phyloP scores from a whole-genome alignment of 1,140 invertebrate genomes.

The Macrostomum lignano region DNA sequence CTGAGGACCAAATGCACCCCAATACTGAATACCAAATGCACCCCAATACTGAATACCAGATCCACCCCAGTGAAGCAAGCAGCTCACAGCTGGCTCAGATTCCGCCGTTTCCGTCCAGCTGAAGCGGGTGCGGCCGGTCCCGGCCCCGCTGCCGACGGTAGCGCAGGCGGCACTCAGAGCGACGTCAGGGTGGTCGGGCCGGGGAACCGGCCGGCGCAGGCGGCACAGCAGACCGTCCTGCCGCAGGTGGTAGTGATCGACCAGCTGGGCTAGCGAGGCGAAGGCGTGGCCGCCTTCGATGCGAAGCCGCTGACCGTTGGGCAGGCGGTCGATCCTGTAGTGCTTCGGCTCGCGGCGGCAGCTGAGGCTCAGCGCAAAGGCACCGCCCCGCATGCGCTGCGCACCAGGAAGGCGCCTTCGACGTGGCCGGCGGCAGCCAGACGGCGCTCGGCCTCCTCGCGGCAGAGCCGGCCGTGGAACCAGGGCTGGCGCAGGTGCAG shows the following conservation, averaged over 20 bases:
- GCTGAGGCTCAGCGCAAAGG: slow-evolving; percentile 28
- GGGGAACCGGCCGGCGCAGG: slow-evolving; percentile 12
- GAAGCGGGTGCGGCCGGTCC: no score
- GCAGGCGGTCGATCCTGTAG: slow-evolving; percentile 24
- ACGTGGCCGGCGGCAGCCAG: slow-evolving; percentile 1
- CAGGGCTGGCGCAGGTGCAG: slow-evolving; percentile 4
- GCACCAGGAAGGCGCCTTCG: slow-evolving; percentile 8
- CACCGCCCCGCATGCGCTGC: slow-evolving; percentile 13
- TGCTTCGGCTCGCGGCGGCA: slow-evolving; percentile 23
- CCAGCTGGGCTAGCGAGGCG: slow-evolving; percentile 12
- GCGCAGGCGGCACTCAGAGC: no score
- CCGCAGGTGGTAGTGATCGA: slow-evolving; percentile 26
- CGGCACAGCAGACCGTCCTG: slow-evolving; percentile 22
- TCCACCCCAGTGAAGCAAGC: no score
- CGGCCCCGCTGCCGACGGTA: no score
- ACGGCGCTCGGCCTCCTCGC: slow-evolving; percentile 1
- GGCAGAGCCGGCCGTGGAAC: slow-evolving; percentile 1
- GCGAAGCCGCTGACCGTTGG: slow-evolving; percentile 13
- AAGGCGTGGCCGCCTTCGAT: slow-evolving; percentile 27
- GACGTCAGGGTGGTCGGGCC: slow-evolving; percentile 13
- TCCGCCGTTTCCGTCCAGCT: no score
- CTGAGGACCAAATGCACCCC: no score
- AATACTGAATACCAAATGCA: no score
- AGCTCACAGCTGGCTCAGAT: no score
- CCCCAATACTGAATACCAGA: no score